These are phyloP conservation scores for Scaptomyza hsui DNA, from an alignment of 1,140 invertebrate genomes.

Conservation along the genomic window DNA sequence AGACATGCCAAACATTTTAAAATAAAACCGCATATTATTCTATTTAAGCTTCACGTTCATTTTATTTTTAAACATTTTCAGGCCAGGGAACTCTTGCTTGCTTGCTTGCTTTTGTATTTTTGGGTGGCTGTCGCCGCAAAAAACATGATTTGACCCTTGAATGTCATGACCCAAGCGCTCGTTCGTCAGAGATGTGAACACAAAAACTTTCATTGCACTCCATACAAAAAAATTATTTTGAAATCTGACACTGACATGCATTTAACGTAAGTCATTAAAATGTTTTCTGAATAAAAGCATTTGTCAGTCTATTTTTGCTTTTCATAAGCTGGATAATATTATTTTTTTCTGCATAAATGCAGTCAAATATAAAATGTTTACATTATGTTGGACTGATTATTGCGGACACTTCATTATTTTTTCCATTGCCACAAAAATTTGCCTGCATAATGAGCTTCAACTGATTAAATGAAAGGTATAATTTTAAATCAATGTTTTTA, in stretches of 20 bases:
- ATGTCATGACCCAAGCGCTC: slow-evolving; percentile 42
- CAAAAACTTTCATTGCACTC: slow-evolving; percentile 1
- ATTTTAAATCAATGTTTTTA: too few relatives aligned
- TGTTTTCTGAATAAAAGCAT: too few relatives aligned
- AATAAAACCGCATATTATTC: slow-evolving; percentile 44
- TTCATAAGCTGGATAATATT: too few relatives aligned
- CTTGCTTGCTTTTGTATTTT: slow-evolving; percentile 17
- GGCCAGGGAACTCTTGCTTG: slow-evolving; percentile 6
- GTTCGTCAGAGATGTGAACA: not conserved
- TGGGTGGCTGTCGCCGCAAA: slow-evolving; percentile 22
- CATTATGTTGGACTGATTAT: too few relatives aligned
- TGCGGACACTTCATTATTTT: too few relatives aligned
- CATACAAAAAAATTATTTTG: not conserved
- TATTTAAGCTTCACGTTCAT: slow-evolving; percentile 11
- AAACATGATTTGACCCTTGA: slow-evolving; percentile 58
- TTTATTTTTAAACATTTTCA: not conserved
- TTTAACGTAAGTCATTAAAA: too few relatives aligned
- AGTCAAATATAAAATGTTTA: too few relatives aligned
- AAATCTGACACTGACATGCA: not conserved
- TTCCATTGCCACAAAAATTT: too few relatives aligned
- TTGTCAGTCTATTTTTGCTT: not conserved
- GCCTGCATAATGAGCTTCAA: too few relatives aligned
- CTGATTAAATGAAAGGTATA: not conserved
- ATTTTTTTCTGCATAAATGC: too few relatives aligned
- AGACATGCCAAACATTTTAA: slow-evolving; percentile 21